Conservation (phyloP, 2,797 vertebrate species). For the Varecia variegata region DNA sequence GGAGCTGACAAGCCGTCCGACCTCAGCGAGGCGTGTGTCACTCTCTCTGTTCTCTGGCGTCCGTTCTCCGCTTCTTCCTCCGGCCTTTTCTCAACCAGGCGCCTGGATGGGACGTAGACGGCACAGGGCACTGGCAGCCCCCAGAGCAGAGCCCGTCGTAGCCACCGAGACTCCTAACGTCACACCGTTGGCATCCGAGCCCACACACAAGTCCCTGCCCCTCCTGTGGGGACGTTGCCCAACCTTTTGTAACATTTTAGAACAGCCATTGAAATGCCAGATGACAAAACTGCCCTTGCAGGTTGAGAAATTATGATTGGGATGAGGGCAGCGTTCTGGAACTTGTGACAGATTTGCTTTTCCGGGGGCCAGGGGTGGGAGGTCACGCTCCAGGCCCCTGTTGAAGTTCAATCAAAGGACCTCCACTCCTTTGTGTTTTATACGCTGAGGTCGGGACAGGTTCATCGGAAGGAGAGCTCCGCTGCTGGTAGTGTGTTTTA, state of each 20-base stretch:
- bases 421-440: neutral
- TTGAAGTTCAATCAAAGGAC: neutral
- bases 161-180: neutral
- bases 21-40: neutral
- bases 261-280: neutral
- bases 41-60: neutral
- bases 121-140: rapidly evolving
- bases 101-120: rapidly evolving
- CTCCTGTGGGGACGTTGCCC: neutral
- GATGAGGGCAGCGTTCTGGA: neutral
- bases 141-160: neutral
- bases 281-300: neutral
- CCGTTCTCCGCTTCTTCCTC: neutral
- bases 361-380: neutral
- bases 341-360: neutral
- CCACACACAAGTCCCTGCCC: neutral
- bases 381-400: neutral
- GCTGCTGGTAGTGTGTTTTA: neutral
- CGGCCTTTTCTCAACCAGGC: neutral
- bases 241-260: slow-evolving; percentile 24
- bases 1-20: neutral
- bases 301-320: slow-evolving; percentile 21
- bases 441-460: neutral
- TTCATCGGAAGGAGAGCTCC: neutral
- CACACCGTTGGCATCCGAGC: neutral